These are phyloP conservation scores for Torymus texanus DNA, from an alignment of 2,888 invertebrate species.

Conservation along the genomic window DNA sequence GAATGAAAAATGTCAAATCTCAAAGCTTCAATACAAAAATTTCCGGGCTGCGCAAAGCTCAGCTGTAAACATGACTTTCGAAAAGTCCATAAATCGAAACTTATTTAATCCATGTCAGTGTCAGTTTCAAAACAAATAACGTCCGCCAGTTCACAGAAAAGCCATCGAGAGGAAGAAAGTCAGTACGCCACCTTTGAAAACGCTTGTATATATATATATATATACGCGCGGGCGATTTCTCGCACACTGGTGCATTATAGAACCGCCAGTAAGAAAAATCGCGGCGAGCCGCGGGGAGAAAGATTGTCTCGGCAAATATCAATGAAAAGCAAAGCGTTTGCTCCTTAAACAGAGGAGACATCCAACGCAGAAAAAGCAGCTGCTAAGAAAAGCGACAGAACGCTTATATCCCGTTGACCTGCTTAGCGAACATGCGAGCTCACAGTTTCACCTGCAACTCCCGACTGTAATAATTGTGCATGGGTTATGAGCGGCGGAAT, in stretches of 20 bases:
- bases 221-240: conserved; percentile 24
- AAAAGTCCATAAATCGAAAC: too few species aligned
- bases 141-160: background rate
- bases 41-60: too few species aligned
- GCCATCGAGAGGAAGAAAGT: background rate
- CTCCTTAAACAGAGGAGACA: conserved; percentile 15
- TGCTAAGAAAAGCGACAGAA: too few species aligned
- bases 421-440: too few species aligned
- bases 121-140: too few species aligned
- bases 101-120: too few species aligned
- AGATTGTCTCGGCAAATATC: conserved; percentile 6
- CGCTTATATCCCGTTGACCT: too few species aligned
- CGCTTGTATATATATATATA: background rate
- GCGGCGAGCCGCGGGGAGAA: background rate
- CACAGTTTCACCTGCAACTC: background rate
- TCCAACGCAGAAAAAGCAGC: too few species aligned
- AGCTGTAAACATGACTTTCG: too few species aligned
- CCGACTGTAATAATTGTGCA: background rate
- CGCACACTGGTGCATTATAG: conserved; percentile 1
- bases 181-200: background rate
- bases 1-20: too few species aligned
- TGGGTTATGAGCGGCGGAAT: background rate
- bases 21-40: too few species aligned
- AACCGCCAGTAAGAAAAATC: conserved; percentile 3
- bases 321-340: conserved; percentile 11